Percentiles rank a stretch among this genome's conserved stretches.
Evolutionary conservation across 2,797 vertebrate genomes (phyloP).

Genomic region (Heliangelus exortis): DNA sequence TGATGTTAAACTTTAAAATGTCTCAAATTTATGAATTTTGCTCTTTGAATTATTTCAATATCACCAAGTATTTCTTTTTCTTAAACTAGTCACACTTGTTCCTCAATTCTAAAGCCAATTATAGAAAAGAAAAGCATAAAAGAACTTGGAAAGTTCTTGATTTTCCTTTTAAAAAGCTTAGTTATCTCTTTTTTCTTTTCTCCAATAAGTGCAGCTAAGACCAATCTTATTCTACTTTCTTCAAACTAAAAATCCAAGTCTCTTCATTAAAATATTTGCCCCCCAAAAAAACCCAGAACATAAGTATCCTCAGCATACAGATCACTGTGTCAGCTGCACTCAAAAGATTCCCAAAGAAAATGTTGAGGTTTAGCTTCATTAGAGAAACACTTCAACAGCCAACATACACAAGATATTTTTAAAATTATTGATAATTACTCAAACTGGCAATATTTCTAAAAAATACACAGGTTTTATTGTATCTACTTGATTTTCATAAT

Average conservation of each 20-base stretch:
- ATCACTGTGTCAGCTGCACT: background rate
- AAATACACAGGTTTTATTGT: background rate
- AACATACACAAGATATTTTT: background rate
- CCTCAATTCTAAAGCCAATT: background rate
- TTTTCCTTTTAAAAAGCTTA: background rate
- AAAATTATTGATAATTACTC: background rate
- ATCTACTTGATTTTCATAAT: background rate
- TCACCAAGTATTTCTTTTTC: background rate
- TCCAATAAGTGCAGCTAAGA: background rate
- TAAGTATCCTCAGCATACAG: background rate
- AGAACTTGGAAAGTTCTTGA: background rate
- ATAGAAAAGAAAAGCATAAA: background rate
- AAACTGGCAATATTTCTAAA: background rate
- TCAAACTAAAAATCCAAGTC: background rate
- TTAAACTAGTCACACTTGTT: background rate
- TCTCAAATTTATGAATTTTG: background rate
- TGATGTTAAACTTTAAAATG: background rate
- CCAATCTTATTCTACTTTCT: background rate
- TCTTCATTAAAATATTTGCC: background rate
- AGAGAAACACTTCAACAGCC: background rate
- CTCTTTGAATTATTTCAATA: background rate
- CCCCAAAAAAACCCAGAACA: background rate
- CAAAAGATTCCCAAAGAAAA: background rate
- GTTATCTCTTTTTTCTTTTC: background rate
- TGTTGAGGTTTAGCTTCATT: background rate